Evolutionary conservation across 2,797 vertebrate species (phyloP).

Genomic region (Cichlasoma orientale): DNA sequence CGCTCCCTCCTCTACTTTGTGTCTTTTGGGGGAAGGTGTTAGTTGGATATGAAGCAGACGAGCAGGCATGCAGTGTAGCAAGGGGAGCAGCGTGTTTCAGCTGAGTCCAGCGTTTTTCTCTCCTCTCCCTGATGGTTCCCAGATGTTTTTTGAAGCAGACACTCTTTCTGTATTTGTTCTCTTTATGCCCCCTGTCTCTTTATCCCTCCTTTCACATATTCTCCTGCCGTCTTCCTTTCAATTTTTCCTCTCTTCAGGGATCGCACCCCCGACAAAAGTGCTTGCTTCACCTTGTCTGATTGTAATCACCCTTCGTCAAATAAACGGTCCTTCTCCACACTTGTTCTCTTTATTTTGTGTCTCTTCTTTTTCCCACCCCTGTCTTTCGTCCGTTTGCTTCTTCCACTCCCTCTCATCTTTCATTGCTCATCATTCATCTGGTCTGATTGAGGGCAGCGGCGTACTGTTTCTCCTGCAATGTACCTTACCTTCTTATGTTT

Average conservation of each 20-base stretch:
- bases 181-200: slow-evolving; percentile 27
- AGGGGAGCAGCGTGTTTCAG: slow-evolving; percentile 64
- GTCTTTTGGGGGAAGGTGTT: slow-evolving; percentile 71
- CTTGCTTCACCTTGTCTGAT: slow-evolving; percentile 67
- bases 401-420: slow-evolving; percentile 9
- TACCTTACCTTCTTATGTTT: slow-evolving; percentile 14
- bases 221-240: slow-evolving; percentile 40
- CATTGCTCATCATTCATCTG: slow-evolving; percentile 27
- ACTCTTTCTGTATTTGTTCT: slow-evolving; percentile 38
- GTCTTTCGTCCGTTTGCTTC: slow-evolving; percentile 1
- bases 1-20: slow-evolving; percentile 44
- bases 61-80: slow-evolving; percentile 38
- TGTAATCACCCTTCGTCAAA: slow-evolving; percentile 63
- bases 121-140: slow-evolving; percentile 75
- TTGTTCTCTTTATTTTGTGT: slow-evolving; percentile 55
- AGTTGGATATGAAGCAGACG: slow-evolving; percentile 66
- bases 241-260: slow-evolving; percentile 50
- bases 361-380: slow-evolving; percentile 3
- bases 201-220: slow-evolving; percentile 31
- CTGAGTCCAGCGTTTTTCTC: slow-evolving; percentile 74
- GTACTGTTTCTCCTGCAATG: slow-evolving; percentile 3
- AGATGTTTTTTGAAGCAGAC: slow-evolving; percentile 75
- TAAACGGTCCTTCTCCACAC: slow-evolving; percentile 61
- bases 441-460: slow-evolving; percentile 3
- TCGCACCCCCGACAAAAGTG: slow-evolving; percentile 52